A percentile compares a stretch with the other conserved stretches of the same genome.
These are phyloP conservation scores for Sarcophaga bullata DNA, from an alignment of 1,140 invertebrate species.

Conservation along the genomic window DNA sequence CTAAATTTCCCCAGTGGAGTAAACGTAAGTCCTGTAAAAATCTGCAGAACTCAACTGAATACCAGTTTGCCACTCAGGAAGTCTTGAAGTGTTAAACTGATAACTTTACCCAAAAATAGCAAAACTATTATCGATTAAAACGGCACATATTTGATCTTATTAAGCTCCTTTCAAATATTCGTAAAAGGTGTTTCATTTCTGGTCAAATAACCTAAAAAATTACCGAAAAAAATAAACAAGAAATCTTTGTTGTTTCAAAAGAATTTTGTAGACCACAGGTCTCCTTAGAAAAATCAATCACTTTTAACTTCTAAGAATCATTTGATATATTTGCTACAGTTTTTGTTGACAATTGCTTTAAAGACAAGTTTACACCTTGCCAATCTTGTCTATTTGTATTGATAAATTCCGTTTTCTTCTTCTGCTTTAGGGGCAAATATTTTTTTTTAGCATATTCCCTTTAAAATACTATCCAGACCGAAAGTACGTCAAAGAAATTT, in stretches of 20 bases:
- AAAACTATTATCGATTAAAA: too few species aligned
- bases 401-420: not conserved
- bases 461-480: constrained; percentile 18
- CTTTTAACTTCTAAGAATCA: not conserved
- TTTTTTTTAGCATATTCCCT: constrained; percentile 32
- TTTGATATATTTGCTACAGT: not conserved
- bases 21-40: too few species aligned
- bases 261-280: not conserved
- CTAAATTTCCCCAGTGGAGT: too few species aligned
- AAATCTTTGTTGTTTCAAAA: not conserved
- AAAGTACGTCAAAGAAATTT: constrained; percentile 27
- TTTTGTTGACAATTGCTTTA: not conserved
- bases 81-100: too few species aligned
- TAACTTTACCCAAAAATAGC: too few species aligned
- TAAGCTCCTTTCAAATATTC: too few species aligned
- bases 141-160: too few species aligned
- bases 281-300: not conserved
- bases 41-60: too few species aligned
- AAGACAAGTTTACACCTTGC: constrained; percentile 31
- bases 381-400: not conserved
- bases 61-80: too few species aligned
- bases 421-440: not conserved
- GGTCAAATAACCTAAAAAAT: too few species aligned
- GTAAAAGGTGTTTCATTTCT: too few species aligned
- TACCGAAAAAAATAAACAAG: too few species aligned